Evolutionary conservation across 2,797 vertebrate genomes (phyloP), one percentile per base, ranked within the genome.

Genomic region (Gymnothorax reevesii): DNA sequence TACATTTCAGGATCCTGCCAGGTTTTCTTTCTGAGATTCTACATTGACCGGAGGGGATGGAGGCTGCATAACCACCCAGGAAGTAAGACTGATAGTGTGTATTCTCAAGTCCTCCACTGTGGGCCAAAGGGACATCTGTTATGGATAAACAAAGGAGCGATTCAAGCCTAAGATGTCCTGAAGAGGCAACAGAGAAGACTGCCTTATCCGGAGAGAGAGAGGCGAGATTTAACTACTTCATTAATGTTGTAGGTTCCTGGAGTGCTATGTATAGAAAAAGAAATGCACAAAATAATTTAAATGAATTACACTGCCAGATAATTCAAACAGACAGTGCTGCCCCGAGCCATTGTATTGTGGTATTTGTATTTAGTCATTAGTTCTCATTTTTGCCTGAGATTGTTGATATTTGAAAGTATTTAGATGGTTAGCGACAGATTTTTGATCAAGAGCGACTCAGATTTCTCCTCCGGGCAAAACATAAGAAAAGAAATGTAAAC

Each of bases 141-240:
- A 55, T 10, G 79, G 80, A 91, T 89, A 90, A 13, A 85, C 90
- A 91, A 42, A 42, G 33, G 33, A 42, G 33, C 33, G 33, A 42
- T 42, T 42, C 33, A 42, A 42, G 33, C 33, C 33, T 42, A 42
- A 92, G 92, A 92, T 90, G 55, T 90, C 92, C 92, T 90, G 17
- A 57, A 15, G 84, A 88, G 94, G 92, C 94, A 94, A 95, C 94
- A 95, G 95, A 95, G 94, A 86, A 91, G 94, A 94, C 95, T 94
- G 95, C 95, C 89, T 92, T 95, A 93, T 90, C 92, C 93, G 91
- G 93, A 89, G 89, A 88, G 91, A 91, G 90, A 91, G 92, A 75
- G 69, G 91, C 93, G 94, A 93, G 93, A 92, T 93, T 95, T 95
- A 92, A 93, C 95, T 94, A 94, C 95, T 94, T 93, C 89, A 92